Base-by-base conservation (phyloP, 1,140 invertebrate genomes). In the Drosophila willistoni region DNA sequence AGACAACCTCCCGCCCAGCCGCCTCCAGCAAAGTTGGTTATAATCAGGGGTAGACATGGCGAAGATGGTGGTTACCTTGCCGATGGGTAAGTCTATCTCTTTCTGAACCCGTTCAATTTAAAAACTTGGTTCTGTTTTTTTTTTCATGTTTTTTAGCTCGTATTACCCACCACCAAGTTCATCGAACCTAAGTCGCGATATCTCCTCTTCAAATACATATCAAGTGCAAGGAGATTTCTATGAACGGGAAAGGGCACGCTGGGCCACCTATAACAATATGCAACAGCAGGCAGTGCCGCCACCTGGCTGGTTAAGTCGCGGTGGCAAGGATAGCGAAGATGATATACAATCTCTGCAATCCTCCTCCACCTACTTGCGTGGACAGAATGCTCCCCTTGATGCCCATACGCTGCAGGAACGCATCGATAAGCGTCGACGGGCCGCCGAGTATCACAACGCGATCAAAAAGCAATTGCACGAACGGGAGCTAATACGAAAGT, bases 401-500 rank as follows among this genome's bases (percentile, higher is more conserved):
- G 93, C 94, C 0, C 92, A 94, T 3, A 93, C 94, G 41, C 77
- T 95, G 19, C 94, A 94, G 5, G 94, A 95, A 84, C 92, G 94
- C 47, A 95, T 95, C 79, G 90, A 93, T 62, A 94, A 93, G 71
- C 90, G 95, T 25, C 94, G 94, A 57, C 94, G 94, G 81, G 95
- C 95, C 6, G 70, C 95, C 13, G 94, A 95, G 73, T 94, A 95
- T 57, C 95, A 96, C 73, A 94, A 94, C 67, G 95, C 95, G 2
- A 95, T 96, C 41, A 94, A 94, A 62, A 93, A 94, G 77, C 95
- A 96, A 75, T 90, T 96, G 3, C 94, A 95, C 69, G 95, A 95
- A 79, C 92, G 94, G 13, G 94, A 96, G 71, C 82, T 92, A 42
- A 92, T 93, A 36, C 92, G 94, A 2, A 94, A 93, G 56, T 94